Percentiles rank a stretch among this genome's conserved stretches.
Evolutionary conservation across 1,140 invertebrate species (phyloP).

Genomic region (Cephus cinctus): DNA sequence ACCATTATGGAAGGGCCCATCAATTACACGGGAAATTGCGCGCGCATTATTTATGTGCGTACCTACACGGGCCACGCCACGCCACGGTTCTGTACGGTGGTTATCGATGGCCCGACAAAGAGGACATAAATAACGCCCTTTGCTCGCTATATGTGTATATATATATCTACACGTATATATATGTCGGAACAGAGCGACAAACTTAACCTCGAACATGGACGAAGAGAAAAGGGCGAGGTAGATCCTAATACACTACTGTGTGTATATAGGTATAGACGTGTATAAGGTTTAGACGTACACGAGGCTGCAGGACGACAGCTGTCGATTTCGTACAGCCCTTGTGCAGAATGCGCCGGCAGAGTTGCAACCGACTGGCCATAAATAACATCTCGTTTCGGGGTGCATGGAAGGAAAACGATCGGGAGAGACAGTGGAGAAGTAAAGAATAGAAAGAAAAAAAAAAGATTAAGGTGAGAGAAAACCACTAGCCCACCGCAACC

Average conservation of each 20-base stretch:
- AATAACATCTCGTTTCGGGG: conserved; percentile 37
- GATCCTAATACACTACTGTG: too few species aligned
- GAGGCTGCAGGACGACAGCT: conserved; percentile 31
- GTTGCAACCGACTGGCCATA: conserved; percentile 37
- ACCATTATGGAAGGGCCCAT: conserved; percentile 45
- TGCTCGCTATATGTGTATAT: conserved; percentile 20
- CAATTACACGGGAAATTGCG: conserved; percentile 54
- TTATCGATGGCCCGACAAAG: conserved; percentile 46
- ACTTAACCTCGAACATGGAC: conserved; percentile 2
- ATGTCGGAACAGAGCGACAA: conserved; percentile 14
- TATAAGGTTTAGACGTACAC: too few species aligned
- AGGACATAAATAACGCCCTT: conserved; percentile 45
- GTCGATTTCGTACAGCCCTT: conserved; percentile 35
- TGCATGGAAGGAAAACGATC: conserved; percentile 16
- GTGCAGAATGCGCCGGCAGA: conserved; percentile 28
- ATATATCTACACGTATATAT: conserved; percentile 8
- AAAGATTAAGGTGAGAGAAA: conserved; percentile 2
- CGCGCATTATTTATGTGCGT: conserved; percentile 48
- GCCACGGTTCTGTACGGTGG: conserved; percentile 26
- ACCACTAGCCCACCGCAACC: conserved; percentile 1
- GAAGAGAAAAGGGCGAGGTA: too few species aligned
- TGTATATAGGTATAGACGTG: too few species aligned
- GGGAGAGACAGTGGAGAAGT: conserved; percentile 3
- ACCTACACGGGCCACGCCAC: conserved; percentile 28
- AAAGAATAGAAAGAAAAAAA: conserved; percentile 3